A percentile compares a stretch with the other conserved stretches of the same genome.
These are phyloP conservation scores for Phenganax subtilis DNA, from an alignment of 92 coral and sea anemone species.

Conservation along the genomic window DNA sequence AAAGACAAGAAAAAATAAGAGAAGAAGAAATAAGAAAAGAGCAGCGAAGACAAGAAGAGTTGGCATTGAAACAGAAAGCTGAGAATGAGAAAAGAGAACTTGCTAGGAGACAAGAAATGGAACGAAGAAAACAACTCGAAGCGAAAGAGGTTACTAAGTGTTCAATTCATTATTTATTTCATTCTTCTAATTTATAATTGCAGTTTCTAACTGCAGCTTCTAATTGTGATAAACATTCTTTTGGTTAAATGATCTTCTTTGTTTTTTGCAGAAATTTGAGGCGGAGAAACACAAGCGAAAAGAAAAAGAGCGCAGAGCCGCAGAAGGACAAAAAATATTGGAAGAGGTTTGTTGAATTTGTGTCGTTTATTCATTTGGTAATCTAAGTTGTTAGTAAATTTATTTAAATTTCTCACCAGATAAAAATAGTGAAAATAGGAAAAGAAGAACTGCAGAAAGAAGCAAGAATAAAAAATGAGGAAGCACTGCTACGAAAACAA, in stretches of 20 bases:
- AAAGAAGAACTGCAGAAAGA: too few relatives aligned
- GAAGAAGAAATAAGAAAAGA: slow-evolving; percentile 53
- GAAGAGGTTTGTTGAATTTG: background rate
- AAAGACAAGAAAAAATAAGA: slow-evolving; percentile 56
- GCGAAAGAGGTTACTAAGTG: slow-evolving; percentile 4
- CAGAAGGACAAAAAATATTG: slow-evolving; percentile 23
- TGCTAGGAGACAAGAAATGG: slow-evolving; percentile 73
- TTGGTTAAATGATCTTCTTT: too few relatives aligned
- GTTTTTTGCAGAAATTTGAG: slow-evolving; percentile 30
- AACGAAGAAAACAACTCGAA: slow-evolving; percentile 55
- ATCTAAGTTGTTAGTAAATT: background rate
- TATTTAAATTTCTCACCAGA: background rate
- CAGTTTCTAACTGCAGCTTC: too few relatives aligned
- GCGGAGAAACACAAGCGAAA: slow-evolving; percentile 45
- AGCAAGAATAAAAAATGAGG: too few relatives aligned
- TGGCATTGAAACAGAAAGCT: background rate
- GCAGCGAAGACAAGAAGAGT: background rate
- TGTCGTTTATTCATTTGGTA: background rate
- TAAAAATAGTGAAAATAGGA: too few relatives aligned
- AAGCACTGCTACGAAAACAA: too few relatives aligned
- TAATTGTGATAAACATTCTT: too few relatives aligned
- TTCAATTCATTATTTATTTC: background rate
- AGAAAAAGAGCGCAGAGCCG: slow-evolving; percentile 49
- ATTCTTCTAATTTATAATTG: too few relatives aligned
- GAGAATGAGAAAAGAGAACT: slow-evolving; percentile 41